phyloP scores from a whole-genome alignment of 2,113 vertebrate species.

The Zosterops lateralis region DNA sequence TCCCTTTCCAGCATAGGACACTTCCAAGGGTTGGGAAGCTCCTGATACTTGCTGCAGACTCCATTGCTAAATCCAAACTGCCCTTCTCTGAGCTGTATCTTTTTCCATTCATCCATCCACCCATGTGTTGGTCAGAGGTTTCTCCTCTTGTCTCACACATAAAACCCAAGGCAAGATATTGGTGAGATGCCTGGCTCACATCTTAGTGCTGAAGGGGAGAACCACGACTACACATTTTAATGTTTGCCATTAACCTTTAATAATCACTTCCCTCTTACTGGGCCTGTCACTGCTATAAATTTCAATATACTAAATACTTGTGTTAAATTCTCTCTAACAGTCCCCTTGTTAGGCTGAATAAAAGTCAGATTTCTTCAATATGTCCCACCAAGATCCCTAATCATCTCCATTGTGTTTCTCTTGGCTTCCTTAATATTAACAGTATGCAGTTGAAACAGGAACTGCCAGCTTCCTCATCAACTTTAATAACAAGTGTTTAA shows the following conservation, averaged over 20 bases:
- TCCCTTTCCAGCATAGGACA: fast-evolving
- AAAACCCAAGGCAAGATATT: fast-evolving
- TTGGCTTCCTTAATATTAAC: neutral
- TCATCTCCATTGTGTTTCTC: neutral
- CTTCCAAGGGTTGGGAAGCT: neutral
- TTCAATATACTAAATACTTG: neutral
- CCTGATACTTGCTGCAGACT: neutral
- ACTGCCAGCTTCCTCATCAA: neutral
- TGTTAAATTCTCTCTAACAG: neutral
- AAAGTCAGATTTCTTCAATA: neutral
- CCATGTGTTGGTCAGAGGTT: fast-evolving
- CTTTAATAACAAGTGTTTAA: constrained; percentile 10
- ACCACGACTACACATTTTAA: neutral
- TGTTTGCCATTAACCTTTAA: neutral
- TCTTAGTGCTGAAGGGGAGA: neutral
- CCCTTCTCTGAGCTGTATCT: neutral
- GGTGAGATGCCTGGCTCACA: neutral
- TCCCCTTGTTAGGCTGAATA: neutral
- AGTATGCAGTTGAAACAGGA: neutral
- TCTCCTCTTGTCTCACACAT: fast-evolving
- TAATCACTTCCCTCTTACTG: neutral
- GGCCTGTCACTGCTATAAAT: neutral
- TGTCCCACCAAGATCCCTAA: neutral
- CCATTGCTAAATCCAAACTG: neutral
- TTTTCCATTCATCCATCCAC: neutral